Percentiles rank a stretch among this genome's conserved stretches.
Conservation (phyloP, 2,888 invertebrate genomes). For the Conus canariensis region DNA sequence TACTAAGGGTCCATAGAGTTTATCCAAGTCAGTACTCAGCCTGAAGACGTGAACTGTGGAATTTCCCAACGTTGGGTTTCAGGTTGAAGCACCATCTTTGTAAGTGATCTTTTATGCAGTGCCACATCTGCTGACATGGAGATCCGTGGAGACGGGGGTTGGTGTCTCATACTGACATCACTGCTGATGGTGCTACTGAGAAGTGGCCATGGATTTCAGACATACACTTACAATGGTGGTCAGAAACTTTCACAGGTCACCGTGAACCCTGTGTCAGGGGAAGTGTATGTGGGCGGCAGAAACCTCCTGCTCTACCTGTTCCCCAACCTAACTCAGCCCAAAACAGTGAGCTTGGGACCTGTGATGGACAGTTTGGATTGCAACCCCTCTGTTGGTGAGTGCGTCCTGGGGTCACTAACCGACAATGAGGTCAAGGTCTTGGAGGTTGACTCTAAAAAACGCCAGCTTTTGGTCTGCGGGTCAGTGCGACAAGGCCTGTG, state of each 20-base stretch:
- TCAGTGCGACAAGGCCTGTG: slow-evolving; percentile 60
- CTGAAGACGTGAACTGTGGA: too few relatives aligned
- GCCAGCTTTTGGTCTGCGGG: slow-evolving; percentile 59
- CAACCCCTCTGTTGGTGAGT: slow-evolving; percentile 34
- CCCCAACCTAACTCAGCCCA: slow-evolving; percentile 42
- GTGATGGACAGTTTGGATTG: slow-evolving; percentile 41
- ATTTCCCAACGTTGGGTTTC: too few relatives aligned
- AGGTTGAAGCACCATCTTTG: too few relatives aligned
- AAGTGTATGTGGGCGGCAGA: slow-evolving; percentile 58
- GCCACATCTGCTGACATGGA: too few relatives aligned
- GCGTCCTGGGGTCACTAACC: slow-evolving; percentile 17
- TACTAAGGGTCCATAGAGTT: too few relatives aligned
- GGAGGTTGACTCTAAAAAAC: slow-evolving; percentile 51
- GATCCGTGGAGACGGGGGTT: not conserved
- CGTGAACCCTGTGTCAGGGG: slow-evolving; percentile 30
- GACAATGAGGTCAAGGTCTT: slow-evolving; percentile 59
- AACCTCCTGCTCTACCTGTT: slow-evolving; percentile 58
- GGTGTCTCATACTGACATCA: not conserved
- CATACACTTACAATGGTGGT: slow-evolving; percentile 20
- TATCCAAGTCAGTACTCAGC: too few relatives aligned
- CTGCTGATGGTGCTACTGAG: not conserved
- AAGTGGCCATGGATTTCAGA: not conserved
- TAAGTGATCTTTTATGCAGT: too few relatives aligned
- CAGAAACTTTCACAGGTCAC: slow-evolving; percentile 31
- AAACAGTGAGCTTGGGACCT: slow-evolving; percentile 40